Base-by-base conservation (phyloP, 2,797 vertebrate species). In the Rhyacichthys aspro region DNA sequence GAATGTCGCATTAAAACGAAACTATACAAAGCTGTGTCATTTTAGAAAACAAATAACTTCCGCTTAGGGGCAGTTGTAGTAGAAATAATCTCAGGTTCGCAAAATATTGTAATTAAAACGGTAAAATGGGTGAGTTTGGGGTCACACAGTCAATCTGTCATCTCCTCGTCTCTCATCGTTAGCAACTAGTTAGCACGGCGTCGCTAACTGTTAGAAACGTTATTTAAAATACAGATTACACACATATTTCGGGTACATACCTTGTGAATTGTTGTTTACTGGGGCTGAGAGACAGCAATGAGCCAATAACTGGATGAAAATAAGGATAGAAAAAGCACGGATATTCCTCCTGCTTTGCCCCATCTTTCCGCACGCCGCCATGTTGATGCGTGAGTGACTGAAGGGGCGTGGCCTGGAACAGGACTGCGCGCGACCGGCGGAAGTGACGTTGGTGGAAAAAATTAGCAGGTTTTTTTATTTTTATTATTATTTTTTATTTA, bases 351-450 rank as follows among this genome's bases (percentile, higher is more conserved):
- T 43, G 69, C 61, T 69, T 44, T 55, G 72, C 5, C 15, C 53
- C 65, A 67, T 86, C 72, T 33, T 83, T 17, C 78, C 47, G 38
- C 19, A 38, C 8, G 67, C 37, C 83, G 90, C 90, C 91, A 93
- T 92, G 81, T 92, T 92, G 74, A 10, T 74, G 49, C 14, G 63
- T 38, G 59, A 67, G 44, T 59, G 18, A 50, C 23, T 28, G 14
- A 4, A 34, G 52, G 5, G 67, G 70, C 48, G 82, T 62, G 80
- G 70, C 0, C 55, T 52, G 6, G 14, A 23, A n/a, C 10, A 28
- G 23, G 7, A 28, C 23, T 5, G 23, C 23, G 23, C 23, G 23
- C 3, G 23, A 28, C 23, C 23, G 23, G 23, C 4, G 23, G 23
- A 28, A 28, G 23, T 28, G 23, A 28, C 23, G 23, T 28, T 28